These are phyloP conservation scores for Heliconius hermathena DNA, from an alignment of 1,140 invertebrate species.

Conservation along the genomic window DNA sequence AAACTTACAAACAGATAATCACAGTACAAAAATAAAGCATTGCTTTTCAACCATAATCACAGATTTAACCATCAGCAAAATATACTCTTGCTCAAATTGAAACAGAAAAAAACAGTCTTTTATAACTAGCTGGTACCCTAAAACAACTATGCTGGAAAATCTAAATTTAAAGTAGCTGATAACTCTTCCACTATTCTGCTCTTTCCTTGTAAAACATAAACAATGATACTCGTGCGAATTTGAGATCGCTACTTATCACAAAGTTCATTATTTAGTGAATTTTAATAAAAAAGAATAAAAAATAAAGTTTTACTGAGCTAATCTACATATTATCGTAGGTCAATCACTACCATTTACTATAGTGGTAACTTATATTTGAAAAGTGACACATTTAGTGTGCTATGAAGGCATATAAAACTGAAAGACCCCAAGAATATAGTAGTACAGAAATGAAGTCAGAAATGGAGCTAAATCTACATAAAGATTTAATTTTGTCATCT, in stretches of 20 bases:
- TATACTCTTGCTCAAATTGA: slow-evolving; percentile 39
- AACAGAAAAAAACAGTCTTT: slow-evolving; percentile 25
- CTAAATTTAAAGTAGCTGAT: neutral
- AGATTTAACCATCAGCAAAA: slow-evolving; percentile 70
- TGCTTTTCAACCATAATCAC: slow-evolving; percentile 72
- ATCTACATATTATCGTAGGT: neutral
- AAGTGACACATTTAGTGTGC: neutral
- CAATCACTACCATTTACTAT: neutral
- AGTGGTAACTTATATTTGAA: neutral
- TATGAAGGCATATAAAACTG: neutral
- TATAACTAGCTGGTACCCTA: slow-evolving; percentile 10
- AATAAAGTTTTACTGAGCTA: neutral
- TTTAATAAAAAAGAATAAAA: slow-evolving; percentile 17
- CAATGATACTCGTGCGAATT: slow-evolving; percentile 31
- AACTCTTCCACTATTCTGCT: neutral
- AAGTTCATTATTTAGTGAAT: slow-evolving; percentile 22
- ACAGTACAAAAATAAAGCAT: slow-evolving; percentile 81
- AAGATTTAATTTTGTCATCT: neutral
- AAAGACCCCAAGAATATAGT: neutral
- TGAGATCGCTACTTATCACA: slow-evolving; percentile 53
- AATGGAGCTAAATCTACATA: neutral
- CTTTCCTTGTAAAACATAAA: neutral
- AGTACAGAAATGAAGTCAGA: neutral
- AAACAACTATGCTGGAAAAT: neutral
- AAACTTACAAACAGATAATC: slow-evolving; percentile 73